phyloP scores from a whole-genome alignment of 1,140 invertebrate species.

The Hydropsyche tenuis region DNA sequence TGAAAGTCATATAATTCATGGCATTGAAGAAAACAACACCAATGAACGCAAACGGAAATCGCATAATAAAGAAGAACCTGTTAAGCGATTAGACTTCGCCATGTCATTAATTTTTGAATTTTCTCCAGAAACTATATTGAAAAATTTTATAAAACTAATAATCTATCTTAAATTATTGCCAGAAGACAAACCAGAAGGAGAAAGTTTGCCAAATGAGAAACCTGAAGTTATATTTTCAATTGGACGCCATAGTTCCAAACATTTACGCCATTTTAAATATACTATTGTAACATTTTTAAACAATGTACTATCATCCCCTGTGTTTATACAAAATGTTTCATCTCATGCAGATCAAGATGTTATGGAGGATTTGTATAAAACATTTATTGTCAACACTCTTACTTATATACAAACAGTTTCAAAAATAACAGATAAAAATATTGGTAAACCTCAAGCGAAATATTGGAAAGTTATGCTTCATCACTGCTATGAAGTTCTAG shows the following conservation, averaged over 20 bases:
- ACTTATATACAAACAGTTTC: slow-evolving; percentile 70
- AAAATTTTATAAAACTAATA: slow-evolving; percentile 71
- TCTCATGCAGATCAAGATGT: slow-evolving; percentile 58
- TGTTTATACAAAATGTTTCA: slow-evolving; percentile 73
- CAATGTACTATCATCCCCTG: slow-evolving; percentile 67
- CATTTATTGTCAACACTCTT: slow-evolving; percentile 72
- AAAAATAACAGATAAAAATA: slow-evolving; percentile 63
- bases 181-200: slow-evolving; percentile 62
- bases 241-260: slow-evolving; percentile 69
- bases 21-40: slow-evolving; percentile 58
- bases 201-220: slow-evolving; percentile 53
- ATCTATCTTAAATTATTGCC: slow-evolving; percentile 72
- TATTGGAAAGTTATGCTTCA: slow-evolving; percentile 83
- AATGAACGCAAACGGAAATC: slow-evolving; percentile 52
- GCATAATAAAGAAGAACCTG: slow-evolving; percentile 56
- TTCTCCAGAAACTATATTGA: slow-evolving; percentile 66
- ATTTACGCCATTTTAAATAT: slow-evolving; percentile 84
- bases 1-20: slow-evolving; percentile 69
- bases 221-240: slow-evolving; percentile 72
- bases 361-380: slow-evolving; percentile 69
- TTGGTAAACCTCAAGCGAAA: slow-evolving; percentile 67
- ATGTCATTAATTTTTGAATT: slow-evolving; percentile 72
- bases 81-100: slow-evolving; percentile 74
- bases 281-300: slow-evolving; percentile 74
- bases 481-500: slow-evolving; percentile 78